A percentile compares a stretch with the other conserved stretches of the same genome.
Conservation (phyloP, 2,113 vertebrate species). For the Archocentrus centrarchus region DNA sequence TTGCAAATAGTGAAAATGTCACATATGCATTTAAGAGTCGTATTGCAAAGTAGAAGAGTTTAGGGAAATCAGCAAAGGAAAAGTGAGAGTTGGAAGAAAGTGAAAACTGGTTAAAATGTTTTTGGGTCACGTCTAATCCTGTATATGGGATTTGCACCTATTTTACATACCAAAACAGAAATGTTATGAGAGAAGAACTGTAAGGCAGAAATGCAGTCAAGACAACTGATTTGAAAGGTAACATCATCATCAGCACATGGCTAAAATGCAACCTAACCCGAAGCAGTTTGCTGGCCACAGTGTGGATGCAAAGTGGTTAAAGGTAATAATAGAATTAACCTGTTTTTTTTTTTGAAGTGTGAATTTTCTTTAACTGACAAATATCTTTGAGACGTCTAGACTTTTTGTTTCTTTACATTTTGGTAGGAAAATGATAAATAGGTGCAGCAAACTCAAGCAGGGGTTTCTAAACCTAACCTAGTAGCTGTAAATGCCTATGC, state of each 20-base stretch:
- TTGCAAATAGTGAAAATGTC: too few species aligned
- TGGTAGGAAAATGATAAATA: not conserved
- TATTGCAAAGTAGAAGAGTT: not conserved
- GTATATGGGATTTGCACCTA: too few species aligned
- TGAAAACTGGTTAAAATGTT: not conserved
- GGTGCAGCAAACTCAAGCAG: too few species aligned
- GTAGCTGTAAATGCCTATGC: not conserved
- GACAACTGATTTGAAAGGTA: too few species aligned
- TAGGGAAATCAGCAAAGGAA: not conserved
- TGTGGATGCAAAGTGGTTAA: not conserved
- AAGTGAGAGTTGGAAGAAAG: not conserved
- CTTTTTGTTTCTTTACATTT: not conserved
- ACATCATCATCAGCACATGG: not conserved
- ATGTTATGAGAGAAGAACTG: too few species aligned
- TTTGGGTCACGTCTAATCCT: not conserved
- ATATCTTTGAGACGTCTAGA: too few species aligned
- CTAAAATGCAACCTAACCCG: not conserved
- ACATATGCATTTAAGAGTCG: too few species aligned
- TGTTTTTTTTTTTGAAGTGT: too few species aligned
- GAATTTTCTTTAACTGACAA: too few species aligned
- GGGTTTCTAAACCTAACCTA: not conserved
- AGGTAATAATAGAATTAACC: too few species aligned
- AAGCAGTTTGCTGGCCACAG: not conserved
- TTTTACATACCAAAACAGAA: too few species aligned
- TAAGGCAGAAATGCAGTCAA: too few species aligned